Evolutionary conservation across 2,797 vertebrate species (phyloP), one percentile per base, ranked within the genome.

Genomic region (Gymnothorax reevesii): DNA sequence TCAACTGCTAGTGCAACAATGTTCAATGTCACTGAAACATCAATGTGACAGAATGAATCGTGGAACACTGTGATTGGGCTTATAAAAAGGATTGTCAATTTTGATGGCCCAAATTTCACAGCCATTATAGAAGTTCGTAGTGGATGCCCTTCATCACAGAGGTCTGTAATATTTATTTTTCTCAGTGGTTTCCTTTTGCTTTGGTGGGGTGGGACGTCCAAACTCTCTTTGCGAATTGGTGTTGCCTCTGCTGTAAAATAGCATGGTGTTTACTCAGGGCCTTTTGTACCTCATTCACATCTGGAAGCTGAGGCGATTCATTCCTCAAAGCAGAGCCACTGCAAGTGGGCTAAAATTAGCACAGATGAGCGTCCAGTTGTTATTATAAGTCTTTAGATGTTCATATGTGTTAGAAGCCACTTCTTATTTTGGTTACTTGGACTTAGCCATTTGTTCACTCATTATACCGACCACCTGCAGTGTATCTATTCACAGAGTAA

Each of bases 221-320:
- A 64, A 20, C 60, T 64, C 13, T 62, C 15, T 0, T 64, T 22
- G 15, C 22, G 60, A 15, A 64, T 17, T 15, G 60, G 60, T 17
- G 13, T 66, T 25, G 64, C 60, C 17, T 15, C 60, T 33, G 52
- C 12, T 54, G 52, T 75, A 71, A 25, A 59, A 55, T 25, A 7
- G 55, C 15, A 59, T 42, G 71, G 10, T 73, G 49, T 64, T 59
- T 20, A 57, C 69, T 60, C 77, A 60, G 59, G 49, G 77, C 20
- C 9, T 85, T 57, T 49, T 4, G 85, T 59, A 9, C 22, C 57
- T 69, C 57, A 22, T 27, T 22, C 73, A 80, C 60, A 52, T 86
- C 85, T 82, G 85, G 75, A 82, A 82, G 55, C 85, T 66, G 75
- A n/a, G 13, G 3, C 82, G 85, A 82, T 82, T 86, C 85, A 86